Conservation (phyloP, 64 coral and sea anemone species). For the Montipora cactus region DNA sequence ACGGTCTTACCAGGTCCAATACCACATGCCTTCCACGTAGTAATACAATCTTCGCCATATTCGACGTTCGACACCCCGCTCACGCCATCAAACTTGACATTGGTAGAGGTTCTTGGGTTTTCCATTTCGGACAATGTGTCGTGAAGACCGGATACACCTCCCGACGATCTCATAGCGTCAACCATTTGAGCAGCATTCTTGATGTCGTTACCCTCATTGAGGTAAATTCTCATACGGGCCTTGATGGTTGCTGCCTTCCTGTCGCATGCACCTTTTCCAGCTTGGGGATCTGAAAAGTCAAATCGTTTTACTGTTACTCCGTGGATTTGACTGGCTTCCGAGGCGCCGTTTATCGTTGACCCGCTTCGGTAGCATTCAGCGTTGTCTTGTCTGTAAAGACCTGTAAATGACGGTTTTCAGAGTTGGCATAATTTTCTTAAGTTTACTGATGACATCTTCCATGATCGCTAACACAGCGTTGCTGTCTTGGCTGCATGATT, state of each 20-base stretch:
- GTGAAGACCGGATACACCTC: too few relatives aligned
- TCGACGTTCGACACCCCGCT: background rate
- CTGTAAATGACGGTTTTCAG: constrained; percentile 26
- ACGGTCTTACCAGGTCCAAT: background rate
- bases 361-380: constrained; percentile 25
- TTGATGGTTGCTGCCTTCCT: constrained; percentile 46
- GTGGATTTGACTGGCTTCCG: background rate
- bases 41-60: background rate
- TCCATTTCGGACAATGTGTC: background rate
- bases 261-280: constrained; percentile 49
- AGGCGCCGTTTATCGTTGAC: constrained; percentile 14
- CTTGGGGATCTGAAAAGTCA: constrained; percentile 55
- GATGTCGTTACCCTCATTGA: constrained; percentile 17
- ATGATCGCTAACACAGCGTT: constrained; percentile 24
- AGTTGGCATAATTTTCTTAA: constrained; percentile 47
- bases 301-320: constrained; percentile 37
- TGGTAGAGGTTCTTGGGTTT: background rate
- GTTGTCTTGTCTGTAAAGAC: constrained; percentile 32
- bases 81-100: constrained; percentile 21
- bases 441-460: constrained; percentile 5
- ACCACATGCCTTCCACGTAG: constrained; percentile 4
- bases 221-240: constrained; percentile 1
- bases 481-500: constrained; percentile 44
- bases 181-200: constrained; percentile 13
- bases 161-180: background rate